Evolutionary conservation across 1,140 invertebrate species (phyloP).

Genomic region (Drosophila kohkoa): DNA sequence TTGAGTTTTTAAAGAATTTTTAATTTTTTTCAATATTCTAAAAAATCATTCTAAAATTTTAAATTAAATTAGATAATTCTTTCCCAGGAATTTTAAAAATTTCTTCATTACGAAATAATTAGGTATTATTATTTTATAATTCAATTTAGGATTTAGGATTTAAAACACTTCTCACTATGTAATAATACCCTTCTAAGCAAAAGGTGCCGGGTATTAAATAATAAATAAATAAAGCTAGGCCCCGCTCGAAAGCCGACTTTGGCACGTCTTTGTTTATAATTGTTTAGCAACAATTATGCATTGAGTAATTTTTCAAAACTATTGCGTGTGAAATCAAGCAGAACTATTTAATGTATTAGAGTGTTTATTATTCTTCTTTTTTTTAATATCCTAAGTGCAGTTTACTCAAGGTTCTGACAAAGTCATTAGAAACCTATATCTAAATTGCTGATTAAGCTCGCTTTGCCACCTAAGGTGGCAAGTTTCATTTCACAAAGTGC

Average conservation of each 20-base stretch:
- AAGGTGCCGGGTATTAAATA: neutral
- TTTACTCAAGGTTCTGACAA: conserved; percentile 4
- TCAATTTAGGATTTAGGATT: too few relatives aligned
- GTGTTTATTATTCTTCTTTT: neutral
- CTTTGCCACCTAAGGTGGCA: conserved; percentile 2
- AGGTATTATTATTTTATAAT: too few relatives aligned
- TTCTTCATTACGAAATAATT: too few relatives aligned
- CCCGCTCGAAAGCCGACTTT: neutral
- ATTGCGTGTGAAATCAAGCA: conserved; percentile 9
- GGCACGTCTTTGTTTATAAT: conserved; percentile 17
- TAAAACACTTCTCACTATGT: too few relatives aligned
- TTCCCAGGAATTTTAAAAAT: too few relatives aligned
- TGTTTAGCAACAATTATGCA: conserved; percentile 15
- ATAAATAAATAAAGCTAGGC: conserved; percentile 1
- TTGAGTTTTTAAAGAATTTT: too few relatives aligned
- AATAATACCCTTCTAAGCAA: too few relatives aligned
- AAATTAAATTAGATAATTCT: too few relatives aligned
- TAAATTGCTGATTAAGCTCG: neutral
- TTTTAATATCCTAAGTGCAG: conserved; percentile 18
- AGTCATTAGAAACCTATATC: neutral
- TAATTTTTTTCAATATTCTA: too few relatives aligned
- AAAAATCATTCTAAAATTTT: too few relatives aligned
- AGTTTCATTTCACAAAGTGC: neutral
- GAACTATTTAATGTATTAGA: conserved; percentile 6
- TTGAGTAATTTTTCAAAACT: neutral